Conservation (phyloP, 2,797 vertebrate genomes). For the Channa striata region DNA sequence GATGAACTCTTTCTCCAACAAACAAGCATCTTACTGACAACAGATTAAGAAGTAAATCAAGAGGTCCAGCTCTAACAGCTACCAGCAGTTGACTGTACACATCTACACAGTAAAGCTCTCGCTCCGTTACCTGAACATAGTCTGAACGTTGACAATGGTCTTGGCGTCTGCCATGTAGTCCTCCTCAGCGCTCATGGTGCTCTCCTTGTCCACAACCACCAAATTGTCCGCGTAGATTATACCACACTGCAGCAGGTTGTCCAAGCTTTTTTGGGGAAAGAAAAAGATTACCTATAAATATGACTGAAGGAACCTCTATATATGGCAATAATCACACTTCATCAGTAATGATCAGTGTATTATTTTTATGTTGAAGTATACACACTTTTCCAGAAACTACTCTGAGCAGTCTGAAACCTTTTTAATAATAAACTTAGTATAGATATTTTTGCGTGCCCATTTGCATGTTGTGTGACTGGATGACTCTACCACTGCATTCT, state of each 20-base stretch:
- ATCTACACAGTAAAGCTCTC: background rate
- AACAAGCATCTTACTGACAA: background rate
- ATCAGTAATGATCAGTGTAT: background rate
- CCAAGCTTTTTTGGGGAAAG: slow-evolving; percentile 84
- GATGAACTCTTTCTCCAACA: slow-evolving; percentile 1
- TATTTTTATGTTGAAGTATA: background rate
- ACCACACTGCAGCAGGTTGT: slow-evolving; percentile 95
- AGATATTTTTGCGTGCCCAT: too few species aligned
- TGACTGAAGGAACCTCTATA: background rate
- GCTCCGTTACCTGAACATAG: slow-evolving; percentile 90
- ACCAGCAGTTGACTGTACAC: background rate
- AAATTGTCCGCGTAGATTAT: slow-evolving; percentile 96
- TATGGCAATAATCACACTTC: background rate
- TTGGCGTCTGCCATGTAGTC: slow-evolving; percentile 99
- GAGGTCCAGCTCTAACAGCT: background rate
- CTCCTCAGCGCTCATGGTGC: slow-evolving; percentile 97
- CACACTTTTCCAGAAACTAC: background rate
- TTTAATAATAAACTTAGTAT: too few species aligned
- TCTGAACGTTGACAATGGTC: slow-evolving; percentile 98
- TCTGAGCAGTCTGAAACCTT: too few species aligned
- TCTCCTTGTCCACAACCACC: slow-evolving; percentile 98
- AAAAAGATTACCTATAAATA: background rate
- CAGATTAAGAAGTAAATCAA: background rate
- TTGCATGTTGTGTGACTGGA: too few species aligned
- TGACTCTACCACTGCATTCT: too few species aligned